Base-by-base conservation (phyloP, 2,888 invertebrate genomes). In the Andrena hattorfiana region DNA sequence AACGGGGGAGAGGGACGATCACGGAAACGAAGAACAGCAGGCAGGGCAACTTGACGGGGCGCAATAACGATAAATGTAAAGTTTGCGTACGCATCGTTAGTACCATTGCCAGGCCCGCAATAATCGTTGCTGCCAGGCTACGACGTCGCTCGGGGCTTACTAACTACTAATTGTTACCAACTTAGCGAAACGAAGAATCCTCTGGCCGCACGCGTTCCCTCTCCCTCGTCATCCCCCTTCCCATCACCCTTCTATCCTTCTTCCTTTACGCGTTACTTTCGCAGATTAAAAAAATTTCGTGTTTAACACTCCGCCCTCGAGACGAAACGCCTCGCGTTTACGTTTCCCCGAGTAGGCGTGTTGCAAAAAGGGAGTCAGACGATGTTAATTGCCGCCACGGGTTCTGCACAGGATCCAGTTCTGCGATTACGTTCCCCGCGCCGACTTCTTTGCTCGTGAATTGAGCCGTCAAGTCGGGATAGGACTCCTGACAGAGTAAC, bases 21-120 rank as follows among this genome's bases (percentile, higher is more conserved):
- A 30, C 70, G 77, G 64, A 70, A 77, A 77, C 63, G 77, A 77
- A 77, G 76, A 76, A 72, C 81, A 69, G 82, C 73, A 66, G 64
- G 63, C 71, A 20, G 42, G 23, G 60, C 66, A 51, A 63, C 56
- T 84, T 84, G 83, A 82, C 83, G 83, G 71, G 68, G 32, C 84
- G 89, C 88, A 89, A 90, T 92, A 92, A 92, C 91, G 89, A 91
- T 91, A 90, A 92, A 90, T 89, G 89, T 91, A 91, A 90, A 91
- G 91, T 90, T 91, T 84, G 89, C 87, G 89, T 91, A 91, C 88
- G 90, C 88, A 85, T 91, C 91, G 91, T 92, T 92, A 91, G 90
- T 89, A 88, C 86, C 88, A 89, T 90, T 90, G 89, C 89, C 84
- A 82, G 84, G 71, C 77, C 82, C 62, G 89, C 88, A 89, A 89